These are phyloP conservation scores for Macroglossus sobrinus DNA, from an alignment of 2,113 vertebrate genomes.

Conservation along the genomic window DNA sequence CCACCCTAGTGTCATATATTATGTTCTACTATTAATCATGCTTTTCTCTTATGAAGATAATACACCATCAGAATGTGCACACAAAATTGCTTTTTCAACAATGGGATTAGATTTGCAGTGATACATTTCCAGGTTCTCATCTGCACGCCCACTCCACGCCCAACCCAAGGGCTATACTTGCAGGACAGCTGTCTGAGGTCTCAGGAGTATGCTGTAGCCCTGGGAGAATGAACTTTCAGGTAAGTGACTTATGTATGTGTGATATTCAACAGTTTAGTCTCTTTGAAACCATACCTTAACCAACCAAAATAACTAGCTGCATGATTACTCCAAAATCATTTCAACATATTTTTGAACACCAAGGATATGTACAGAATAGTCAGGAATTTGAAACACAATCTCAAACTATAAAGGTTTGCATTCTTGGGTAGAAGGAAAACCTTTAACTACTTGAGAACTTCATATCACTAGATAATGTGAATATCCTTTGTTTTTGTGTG, in stretches of 20 bases:
- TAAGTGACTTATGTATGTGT: background rate
- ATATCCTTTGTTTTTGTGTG: background rate
- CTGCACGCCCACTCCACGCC: background rate
- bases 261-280: background rate
- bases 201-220: background rate
- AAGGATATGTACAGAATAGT: background rate
- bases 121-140: background rate
- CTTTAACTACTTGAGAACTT: background rate
- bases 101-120: slow-evolving; percentile 25
- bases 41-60: slow-evolving; percentile 60
- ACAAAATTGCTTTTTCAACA: slow-evolving; percentile 28
- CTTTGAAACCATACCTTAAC: background rate
- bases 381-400: background rate
- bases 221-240: background rate
- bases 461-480: background rate
- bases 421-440: background rate
- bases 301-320: slow-evolving; percentile 10
- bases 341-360: background rate
- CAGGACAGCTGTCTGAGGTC: background rate
- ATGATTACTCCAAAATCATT: background rate
- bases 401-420: background rate
- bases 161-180: background rate
- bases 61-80: slow-evolving; percentile 1
- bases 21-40: slow-evolving; percentile 57
- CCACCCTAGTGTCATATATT: slow-evolving; percentile 34